phyloP scores from a whole-genome alignment of 2,797 vertebrate species.

The Threskiornis aethiopicus region DNA sequence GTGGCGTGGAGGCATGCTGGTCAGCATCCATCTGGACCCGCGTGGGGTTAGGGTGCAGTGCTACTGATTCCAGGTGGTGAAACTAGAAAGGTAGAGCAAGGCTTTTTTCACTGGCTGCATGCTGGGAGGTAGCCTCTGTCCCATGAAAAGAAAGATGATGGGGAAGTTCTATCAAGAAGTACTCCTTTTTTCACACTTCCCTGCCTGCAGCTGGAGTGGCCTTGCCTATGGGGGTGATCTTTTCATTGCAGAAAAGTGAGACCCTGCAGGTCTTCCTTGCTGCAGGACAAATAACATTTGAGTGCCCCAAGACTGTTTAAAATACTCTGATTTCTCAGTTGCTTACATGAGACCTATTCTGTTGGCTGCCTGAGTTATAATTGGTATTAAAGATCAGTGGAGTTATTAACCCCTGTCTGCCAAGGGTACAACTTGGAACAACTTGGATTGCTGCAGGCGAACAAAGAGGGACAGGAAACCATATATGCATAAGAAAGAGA shows the following conservation, averaged over 20 bases:
- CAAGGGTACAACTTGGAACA: background rate
- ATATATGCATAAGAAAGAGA: background rate
- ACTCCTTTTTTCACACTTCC: background rate
- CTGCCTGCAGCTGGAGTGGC: background rate
- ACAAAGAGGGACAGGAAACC: background rate
- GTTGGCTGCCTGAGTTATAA: background rate
- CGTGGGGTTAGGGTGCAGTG: rapidly evolving
- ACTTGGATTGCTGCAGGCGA: background rate
- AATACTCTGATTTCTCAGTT: background rate
- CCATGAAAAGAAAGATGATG: background rate
- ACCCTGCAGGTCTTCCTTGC: background rate
- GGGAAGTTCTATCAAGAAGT: background rate
- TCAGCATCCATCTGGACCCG: rapidly evolving
- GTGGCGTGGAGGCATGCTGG: background rate
- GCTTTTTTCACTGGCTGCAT: background rate
- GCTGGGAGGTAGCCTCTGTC: background rate
- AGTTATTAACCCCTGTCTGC: background rate
- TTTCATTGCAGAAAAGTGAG: background rate
- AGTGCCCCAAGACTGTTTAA: background rate
- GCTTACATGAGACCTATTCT: background rate
- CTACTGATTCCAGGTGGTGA: background rate
- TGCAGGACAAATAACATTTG: background rate
- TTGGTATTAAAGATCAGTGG: background rate
- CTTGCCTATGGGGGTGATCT: background rate
- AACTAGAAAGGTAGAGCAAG: background rate